phyloP scores from a whole-genome alignment of 2,888 invertebrate genomes.

The Lycia hirtaria region DNA sequence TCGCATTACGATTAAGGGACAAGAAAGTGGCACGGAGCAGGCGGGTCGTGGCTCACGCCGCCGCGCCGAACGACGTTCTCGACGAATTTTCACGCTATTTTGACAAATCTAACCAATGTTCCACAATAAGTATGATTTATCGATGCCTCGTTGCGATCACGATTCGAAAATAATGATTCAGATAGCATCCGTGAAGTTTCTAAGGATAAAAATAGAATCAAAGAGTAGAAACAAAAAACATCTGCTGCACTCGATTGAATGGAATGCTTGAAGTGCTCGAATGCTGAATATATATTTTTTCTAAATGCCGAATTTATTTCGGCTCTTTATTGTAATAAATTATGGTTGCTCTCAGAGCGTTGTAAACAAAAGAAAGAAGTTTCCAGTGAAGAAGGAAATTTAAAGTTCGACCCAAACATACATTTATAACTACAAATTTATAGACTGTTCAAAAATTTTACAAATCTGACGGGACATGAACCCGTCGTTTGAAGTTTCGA shows the following conservation, averaged over 20 bases:
- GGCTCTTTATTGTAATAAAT: slow-evolving; percentile 31
- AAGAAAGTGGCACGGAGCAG: slow-evolving; percentile 69
- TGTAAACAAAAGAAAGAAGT: slow-evolving; percentile 37
- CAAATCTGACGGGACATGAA: no score
- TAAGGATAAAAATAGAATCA: slow-evolving; percentile 36
- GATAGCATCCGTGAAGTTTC: slow-evolving; percentile 33
- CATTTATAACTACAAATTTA: no score
- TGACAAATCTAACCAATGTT: slow-evolving; percentile 44
- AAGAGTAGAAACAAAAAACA: slow-evolving; percentile 36
- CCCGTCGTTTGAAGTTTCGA: no score
- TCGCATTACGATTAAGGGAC: slow-evolving; percentile 75
- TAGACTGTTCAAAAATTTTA: no score
- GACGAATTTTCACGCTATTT: slow-evolving; percentile 69
- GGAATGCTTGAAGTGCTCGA: no score
- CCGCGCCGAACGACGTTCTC: slow-evolving; percentile 49
- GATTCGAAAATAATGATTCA: slow-evolving; percentile 27
- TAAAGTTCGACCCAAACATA: no score
- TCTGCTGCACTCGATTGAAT: slow-evolving; percentile 40
- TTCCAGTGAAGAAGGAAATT: slow-evolving; percentile 31
- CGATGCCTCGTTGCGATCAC: slow-evolving; percentile 32
- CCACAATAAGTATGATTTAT: slow-evolving; percentile 32
- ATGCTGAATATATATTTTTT: slow-evolving; percentile 42
- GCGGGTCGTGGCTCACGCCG: slow-evolving; percentile 60
- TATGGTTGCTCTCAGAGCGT: slow-evolving; percentile 33
- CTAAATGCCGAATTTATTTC: slow-evolving; percentile 39